phyloP scores from a whole-genome alignment of 2,797 vertebrate genomes.

The Antennarius maculatus region DNA sequence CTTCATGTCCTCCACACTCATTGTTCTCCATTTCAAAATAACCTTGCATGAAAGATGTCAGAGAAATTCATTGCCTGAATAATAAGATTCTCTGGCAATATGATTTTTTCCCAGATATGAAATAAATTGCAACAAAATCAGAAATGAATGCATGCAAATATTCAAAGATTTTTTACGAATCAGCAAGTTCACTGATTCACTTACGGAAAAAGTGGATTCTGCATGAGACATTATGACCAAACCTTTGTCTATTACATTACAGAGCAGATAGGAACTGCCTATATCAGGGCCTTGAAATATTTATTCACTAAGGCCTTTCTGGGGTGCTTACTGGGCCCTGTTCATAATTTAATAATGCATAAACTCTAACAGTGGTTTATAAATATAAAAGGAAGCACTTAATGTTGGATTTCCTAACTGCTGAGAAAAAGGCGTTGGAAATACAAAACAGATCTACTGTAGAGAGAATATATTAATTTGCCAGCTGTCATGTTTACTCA shows the following conservation, averaged over 20 bases:
- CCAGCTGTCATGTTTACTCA: conserved; percentile 54
- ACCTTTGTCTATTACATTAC: conserved; percentile 52
- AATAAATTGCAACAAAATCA: background rate
- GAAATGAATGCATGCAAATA: conserved; percentile 18
- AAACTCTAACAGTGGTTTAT: conserved; percentile 68
- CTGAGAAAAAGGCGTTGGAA: conserved; percentile 58
- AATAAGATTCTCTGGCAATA: conserved; percentile 33
- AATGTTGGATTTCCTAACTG: conserved; percentile 70
- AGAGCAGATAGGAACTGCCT: conserved; percentile 72
- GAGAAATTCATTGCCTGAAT: conserved; percentile 15
- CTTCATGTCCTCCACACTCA: conserved; percentile 23
- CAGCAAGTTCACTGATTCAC: conserved; percentile 35
- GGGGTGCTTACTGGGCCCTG: conserved; percentile 71
- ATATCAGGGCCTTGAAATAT: conserved; percentile 82
- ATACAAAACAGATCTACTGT: conserved; percentile 39
- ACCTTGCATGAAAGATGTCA: conserved; percentile 22
- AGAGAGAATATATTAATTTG: conserved; percentile 53
- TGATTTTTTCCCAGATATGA: background rate
- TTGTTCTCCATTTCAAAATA: conserved; percentile 53
- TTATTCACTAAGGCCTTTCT: conserved; percentile 79
- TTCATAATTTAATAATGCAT: conserved; percentile 82
- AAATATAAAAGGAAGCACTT: conserved; percentile 80
- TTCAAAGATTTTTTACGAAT: conserved; percentile 42
- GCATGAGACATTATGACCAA: conserved; percentile 54
- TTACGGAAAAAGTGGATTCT: conserved; percentile 28